These are phyloP conservation scores for Elgaria multicarinata DNA, from an alignment of 2,113 vertebrate species.

Conservation along the genomic window DNA sequence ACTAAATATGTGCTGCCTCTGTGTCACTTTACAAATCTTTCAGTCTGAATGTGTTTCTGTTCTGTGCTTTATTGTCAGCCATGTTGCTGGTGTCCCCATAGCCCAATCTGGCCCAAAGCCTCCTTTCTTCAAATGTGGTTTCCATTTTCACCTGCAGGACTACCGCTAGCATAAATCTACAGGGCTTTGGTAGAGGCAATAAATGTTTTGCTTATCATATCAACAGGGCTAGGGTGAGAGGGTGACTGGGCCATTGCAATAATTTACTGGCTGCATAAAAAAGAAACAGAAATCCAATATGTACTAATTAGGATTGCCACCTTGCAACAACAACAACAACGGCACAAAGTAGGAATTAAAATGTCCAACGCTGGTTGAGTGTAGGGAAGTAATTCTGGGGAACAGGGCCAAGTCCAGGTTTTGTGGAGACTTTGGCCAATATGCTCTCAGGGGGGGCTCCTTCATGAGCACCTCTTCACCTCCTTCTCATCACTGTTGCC, in stretches of 20 bases:
- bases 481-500: no score
- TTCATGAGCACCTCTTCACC: background rate
- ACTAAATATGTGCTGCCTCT: background rate
- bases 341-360: background rate
- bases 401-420: background rate
- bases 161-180: conserved; percentile 8
- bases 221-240: background rate
- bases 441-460: background rate
- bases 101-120: background rate
- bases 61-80: background rate
- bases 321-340: background rate
- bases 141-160: conserved; percentile 20
- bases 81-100: background rate
- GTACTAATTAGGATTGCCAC: background rate
- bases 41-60: conserved; percentile 13
- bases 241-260: conserved; percentile 4
- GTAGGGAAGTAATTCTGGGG: background rate
- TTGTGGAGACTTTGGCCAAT: background rate
- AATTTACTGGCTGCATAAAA: conserved; percentile 12
- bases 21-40: conserved; percentile 26
- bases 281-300: background rate
- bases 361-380: background rate
- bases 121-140: background rate
- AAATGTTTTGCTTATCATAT: conserved; percentile 40
- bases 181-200: conserved; percentile 23